Percentiles rank a stretch among this genome's conserved stretches.
These are phyloP conservation scores for Hormiphora californensis DNA, from an alignment of 37 sponge, comb jelly and placozoan species.

Conservation along the genomic window DNA sequence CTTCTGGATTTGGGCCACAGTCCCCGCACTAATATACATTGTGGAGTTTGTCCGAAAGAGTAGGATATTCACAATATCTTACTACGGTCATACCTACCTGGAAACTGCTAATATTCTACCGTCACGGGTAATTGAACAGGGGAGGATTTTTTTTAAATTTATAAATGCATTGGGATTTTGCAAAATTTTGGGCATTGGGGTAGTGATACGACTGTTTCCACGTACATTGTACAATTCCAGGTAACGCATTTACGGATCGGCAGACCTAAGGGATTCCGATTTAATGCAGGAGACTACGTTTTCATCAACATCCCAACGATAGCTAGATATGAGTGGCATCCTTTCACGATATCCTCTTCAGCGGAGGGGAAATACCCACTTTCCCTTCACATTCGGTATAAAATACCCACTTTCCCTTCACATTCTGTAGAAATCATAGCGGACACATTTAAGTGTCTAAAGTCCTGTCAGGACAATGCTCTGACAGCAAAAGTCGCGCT, in stretches of 20 bases:
- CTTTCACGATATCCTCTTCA: slow-evolving; percentile 77
- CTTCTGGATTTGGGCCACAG: slow-evolving; percentile 78
- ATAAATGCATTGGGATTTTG: neutral
- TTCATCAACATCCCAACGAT: slow-evolving; percentile 74
- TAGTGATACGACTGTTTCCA: too few relatives aligned
- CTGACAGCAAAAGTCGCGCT: too few relatives aligned
- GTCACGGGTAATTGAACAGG: slow-evolving; percentile 65
- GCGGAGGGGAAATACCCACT: slow-evolving; percentile 70
- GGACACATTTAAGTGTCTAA: too few relatives aligned
- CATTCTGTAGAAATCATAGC: slow-evolving; percentile 62
- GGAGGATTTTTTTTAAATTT: neutral
- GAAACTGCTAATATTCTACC: slow-evolving; percentile 65
- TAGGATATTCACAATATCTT: slow-evolving; percentile 64
- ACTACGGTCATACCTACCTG: slow-evolving; percentile 71
- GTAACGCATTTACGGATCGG: slow-evolving; percentile 69
- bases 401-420: slow-evolving; percentile 72
- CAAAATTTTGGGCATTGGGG: too few relatives aligned
- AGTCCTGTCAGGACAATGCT: too few relatives aligned
- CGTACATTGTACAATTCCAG: slow-evolving; percentile 13
- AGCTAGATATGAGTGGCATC: slow-evolving; percentile 86
- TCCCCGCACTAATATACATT: slow-evolving; percentile 66
- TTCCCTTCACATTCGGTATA: slow-evolving; percentile 73
- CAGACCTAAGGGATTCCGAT: slow-evolving; percentile 64
- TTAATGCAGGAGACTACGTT: slow-evolving; percentile 78
- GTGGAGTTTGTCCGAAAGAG: slow-evolving; percentile 67